Percentiles rank a stretch among this genome's conserved stretches.
phyloP scores from a whole-genome alignment of 2,797 vertebrate species.

The Etheostoma perlongum region DNA sequence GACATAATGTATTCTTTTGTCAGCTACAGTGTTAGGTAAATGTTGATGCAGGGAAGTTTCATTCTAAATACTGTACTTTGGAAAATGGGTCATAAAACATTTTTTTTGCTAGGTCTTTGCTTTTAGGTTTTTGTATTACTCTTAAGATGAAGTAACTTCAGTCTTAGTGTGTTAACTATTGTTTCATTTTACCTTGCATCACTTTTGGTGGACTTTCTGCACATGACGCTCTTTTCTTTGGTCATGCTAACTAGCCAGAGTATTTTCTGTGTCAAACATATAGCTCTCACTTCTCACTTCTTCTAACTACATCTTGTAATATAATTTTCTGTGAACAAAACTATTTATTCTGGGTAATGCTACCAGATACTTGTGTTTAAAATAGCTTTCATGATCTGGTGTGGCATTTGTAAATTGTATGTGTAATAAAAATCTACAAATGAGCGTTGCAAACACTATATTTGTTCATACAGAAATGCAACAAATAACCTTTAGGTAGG shows the following conservation, averaged over 20 bases:
- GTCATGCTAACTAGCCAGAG: not conserved
- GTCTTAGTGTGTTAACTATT: not conserved
- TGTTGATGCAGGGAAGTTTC: not conserved
- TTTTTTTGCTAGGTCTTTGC: not conserved
- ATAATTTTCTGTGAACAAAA: no score
- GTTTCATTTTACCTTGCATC: not conserved
- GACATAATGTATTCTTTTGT: not conserved
- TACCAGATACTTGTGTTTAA: not conserved
- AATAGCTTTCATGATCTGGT: not conserved
- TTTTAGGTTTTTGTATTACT: not conserved
- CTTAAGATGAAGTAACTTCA: not conserved
- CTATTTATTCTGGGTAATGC: not conserved
- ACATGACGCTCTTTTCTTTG: not conserved
- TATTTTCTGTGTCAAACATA: not conserved
- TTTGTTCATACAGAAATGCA: not conserved
- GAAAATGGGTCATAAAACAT: not conserved
- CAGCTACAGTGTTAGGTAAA: not conserved
- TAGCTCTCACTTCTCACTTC: not conserved
- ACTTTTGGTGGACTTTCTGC: not conserved
- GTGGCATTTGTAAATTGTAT: not conserved
- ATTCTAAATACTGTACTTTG: not conserved
- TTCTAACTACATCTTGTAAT: not conserved
- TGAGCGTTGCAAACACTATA: not conserved
- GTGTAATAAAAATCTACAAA: not conserved
- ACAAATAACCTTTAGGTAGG: not conserved